These are phyloP conservation scores for Alethe diademata DNA, from an alignment of 2,113 vertebrate genomes.

Conservation along the genomic window DNA sequence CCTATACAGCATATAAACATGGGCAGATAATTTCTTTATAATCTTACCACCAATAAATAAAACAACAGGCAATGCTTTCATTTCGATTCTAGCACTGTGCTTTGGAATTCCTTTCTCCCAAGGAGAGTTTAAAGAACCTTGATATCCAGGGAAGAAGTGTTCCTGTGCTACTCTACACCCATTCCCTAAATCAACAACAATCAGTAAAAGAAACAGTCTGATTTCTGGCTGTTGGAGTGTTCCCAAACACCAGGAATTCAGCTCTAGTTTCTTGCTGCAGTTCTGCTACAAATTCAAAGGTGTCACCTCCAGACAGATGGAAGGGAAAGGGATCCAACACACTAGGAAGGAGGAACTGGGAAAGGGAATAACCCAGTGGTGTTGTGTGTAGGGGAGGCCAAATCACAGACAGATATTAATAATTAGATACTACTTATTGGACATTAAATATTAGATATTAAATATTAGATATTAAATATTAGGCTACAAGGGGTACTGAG, in stretches of 20 bases:
- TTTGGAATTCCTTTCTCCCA: neutral
- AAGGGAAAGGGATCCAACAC: neutral
- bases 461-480: neutral
- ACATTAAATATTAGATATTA: neutral
- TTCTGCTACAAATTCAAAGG: neutral
- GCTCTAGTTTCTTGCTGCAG: neutral
- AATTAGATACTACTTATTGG: neutral
- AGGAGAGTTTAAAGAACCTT: neutral
- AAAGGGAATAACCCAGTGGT: neutral
- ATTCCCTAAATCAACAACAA: neutral
- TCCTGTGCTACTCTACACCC: neutral
- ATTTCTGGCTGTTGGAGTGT: neutral
- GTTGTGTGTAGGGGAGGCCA: neutral
- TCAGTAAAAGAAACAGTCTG: neutral
- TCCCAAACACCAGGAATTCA: neutral
- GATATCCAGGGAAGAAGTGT: neutral
- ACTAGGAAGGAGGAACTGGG: neutral
- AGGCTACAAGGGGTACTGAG: neutral
- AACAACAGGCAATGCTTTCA: neutral
- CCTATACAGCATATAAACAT: neutral
- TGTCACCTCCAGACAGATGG: neutral
- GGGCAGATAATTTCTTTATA: neutral
- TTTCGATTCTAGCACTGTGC: neutral
- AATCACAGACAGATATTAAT: neutral
- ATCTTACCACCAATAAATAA: conserved; percentile 3